Base-by-base conservation (phyloP, 1,140 invertebrate species). In the Drosophila ogumai region DNA sequence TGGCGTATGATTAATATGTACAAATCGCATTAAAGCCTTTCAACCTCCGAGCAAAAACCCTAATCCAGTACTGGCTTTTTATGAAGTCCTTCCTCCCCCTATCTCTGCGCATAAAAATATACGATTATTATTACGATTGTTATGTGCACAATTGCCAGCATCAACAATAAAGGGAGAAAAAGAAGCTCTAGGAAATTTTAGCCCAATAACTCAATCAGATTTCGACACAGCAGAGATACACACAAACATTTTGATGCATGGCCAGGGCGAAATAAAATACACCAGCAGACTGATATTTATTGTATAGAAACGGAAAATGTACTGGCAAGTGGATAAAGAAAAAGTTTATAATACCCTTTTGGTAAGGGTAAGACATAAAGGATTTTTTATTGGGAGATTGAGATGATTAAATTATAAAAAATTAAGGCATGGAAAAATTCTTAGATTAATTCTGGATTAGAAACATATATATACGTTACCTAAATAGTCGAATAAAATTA, bases 151-250 rank as follows among this genome's bases (percentile, higher is more conserved):
- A 74, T 69, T 75, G 65, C 57, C 49, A 72, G 49, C 40, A 50
- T 12, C 75, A 55, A 44, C 25, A 79, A 54, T 60, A 74, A 34
- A 66, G 41, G 19, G 34, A 15, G 57, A 38, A 31, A 31, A 31
- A 31, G 47, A 61, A 63, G 75, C 65, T 63, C 52, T 34, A 25
- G 34, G 43, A 73, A 79, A 79, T 79, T 79, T 72, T 79, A 66
- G 81, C 85, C 77, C 84, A 90, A 88, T 88, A 88, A 88, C 85
- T 90, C 84, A 88, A 88, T 90, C 85, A 81, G 84, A 88, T 82
- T 65, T 63, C 63, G 61, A 82, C 75, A 64, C 60, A 81, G 13
- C 40, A 49, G 50, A 49, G 50, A 60, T 50, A 59, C 49, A 75
- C 38, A 58, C 47, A 69, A 54, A 73, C 69, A 59, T 63, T 84